Base-by-base conservation (phyloP, 2,113 vertebrate species). In the Cyphomyrus plagiostoma region DNA sequence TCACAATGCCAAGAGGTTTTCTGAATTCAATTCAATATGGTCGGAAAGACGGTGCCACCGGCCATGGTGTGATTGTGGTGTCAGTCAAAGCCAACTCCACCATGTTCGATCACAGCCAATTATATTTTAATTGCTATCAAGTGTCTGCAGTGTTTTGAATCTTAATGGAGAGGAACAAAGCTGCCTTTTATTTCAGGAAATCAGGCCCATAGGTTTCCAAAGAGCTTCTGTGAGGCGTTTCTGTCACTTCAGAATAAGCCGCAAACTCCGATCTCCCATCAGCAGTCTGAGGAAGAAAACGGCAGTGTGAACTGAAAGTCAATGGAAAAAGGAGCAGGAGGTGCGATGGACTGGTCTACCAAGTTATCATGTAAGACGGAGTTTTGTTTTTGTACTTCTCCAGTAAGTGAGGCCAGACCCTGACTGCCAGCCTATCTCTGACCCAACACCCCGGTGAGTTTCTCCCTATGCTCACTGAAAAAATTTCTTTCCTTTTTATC, bases 201-300 rank as follows among this genome's bases (percentile, higher is more conserved):
- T 49, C 23, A 49, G 42, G 48, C 21, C 56, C 23, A 23, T 21
- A 46, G 45, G 9, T 48, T 50, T 52, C 50, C 11, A 11, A 52
- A 13, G 50, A 52, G 50, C 50, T 52, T 13, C 50, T 52, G 50
- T 9, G 19, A 39, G 30, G 62, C 10, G 62, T 4, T 30, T 35
- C 74, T 19, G n/a, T 91, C 56, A 92, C 56, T 90, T 92, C 52
- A 92, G 70, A 66, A 92, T 46, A 23, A 93, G 48, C 39, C 93
- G 86, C 58, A 90, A 88, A 50, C 89, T 91, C 80, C 85, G 86
- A 46, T 93, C 93, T 52, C 93, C 93, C 45, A 93, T 87, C 88
- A 93, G 88, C 45, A 93, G 56, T 66, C 93, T 93, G 88, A 45
- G 62, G 13, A 74, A 15, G 56, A 50, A 89, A 58, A 87, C 2